Evolutionary conservation across 2,113 vertebrate genomes (phyloP).

Genomic region (Menura novaehollandiae): DNA sequence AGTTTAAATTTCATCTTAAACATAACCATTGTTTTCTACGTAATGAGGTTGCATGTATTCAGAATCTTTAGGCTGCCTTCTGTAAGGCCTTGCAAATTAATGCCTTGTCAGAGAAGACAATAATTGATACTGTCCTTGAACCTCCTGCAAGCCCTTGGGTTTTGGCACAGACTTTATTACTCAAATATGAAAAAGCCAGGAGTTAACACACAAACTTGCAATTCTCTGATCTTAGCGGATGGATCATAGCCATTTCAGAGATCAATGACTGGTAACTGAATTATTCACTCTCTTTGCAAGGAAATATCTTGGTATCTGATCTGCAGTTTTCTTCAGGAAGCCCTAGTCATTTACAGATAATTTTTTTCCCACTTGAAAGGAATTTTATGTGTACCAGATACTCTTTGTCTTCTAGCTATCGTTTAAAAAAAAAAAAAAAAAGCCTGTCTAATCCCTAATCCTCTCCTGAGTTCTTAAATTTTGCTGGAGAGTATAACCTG

Average conservation of each 20-base stretch:
- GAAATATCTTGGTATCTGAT: neutral
- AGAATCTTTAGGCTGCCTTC: neutral
- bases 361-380: neutral
- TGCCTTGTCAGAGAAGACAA: neutral
- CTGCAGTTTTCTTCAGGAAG: neutral
- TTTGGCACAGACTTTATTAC: neutral
- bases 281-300: neutral
- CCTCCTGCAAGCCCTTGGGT: neutral
- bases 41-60: neutral
- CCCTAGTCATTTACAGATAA: neutral
- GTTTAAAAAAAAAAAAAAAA: neutral
- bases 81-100: neutral
- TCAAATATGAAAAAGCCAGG: neutral
- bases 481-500: neutral
- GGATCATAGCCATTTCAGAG: neutral
- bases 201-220: neutral
- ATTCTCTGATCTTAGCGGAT: neutral
- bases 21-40: neutral
- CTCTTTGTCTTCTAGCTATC: neutral
- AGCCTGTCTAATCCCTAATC: neutral
- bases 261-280: neutral
- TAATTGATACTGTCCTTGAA: neutral
- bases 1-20: neutral
- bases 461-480: neutral
- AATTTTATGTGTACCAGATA: neutral